These are phyloP conservation scores for Neomorphus geoffroyi DNA, from an alignment of 2,797 vertebrate genomes.

Conservation along the genomic window DNA sequence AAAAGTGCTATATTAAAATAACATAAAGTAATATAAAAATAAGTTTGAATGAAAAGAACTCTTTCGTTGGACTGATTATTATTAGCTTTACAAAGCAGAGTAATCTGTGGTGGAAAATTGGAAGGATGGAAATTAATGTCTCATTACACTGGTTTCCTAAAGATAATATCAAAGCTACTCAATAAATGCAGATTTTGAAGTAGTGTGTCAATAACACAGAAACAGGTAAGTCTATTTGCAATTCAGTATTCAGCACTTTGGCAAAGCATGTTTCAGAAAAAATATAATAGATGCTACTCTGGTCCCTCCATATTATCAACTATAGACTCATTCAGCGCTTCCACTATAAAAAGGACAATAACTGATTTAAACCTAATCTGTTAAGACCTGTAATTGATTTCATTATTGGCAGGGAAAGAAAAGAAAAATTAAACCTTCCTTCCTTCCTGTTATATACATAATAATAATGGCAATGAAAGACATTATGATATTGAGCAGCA, in stretches of 20 bases:
- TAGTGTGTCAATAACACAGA: neutral
- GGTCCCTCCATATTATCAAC: neutral
- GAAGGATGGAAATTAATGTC: conserved; percentile 21
- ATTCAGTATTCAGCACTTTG: neutral
- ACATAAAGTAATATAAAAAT: neutral
- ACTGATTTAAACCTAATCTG: neutral
- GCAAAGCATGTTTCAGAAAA: neutral
- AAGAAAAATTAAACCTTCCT: neutral
- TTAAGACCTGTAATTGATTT: neutral
- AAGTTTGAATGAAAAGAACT: neutral
- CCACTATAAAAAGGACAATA: neutral
- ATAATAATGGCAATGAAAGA: neutral
- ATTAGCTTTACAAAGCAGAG: neutral
- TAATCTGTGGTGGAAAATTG: neutral
- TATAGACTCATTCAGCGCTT: neutral
- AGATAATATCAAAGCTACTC: neutral
- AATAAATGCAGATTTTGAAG: neutral
- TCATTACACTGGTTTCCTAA: neutral
- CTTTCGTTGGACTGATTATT: neutral
- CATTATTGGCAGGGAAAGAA: neutral
- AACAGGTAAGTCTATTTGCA: neutral
- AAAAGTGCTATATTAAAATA: neutral
- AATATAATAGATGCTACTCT: neutral
- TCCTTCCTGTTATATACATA: neutral
- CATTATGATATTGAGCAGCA: neutral